A percentile compares a stretch with the other conserved stretches of the same genome.
These are phyloP conservation scores for Rhadina sibilatrix DNA, from an alignment of 2,113 vertebrate genomes.

Conservation along the genomic window DNA sequence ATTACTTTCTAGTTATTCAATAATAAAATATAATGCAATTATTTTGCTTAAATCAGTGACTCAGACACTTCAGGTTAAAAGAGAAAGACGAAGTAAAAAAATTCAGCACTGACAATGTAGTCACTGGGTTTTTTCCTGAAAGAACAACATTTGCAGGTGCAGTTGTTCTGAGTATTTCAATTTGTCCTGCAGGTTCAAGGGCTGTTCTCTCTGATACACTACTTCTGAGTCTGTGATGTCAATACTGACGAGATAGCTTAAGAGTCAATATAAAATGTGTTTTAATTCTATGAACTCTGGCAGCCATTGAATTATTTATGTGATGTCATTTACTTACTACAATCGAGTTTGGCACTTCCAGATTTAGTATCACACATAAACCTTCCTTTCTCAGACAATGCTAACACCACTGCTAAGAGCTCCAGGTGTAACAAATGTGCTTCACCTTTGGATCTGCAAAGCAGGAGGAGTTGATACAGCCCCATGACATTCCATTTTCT, in stretches of 20 bases:
- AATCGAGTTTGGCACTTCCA: not conserved
- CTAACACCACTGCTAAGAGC: not conserved
- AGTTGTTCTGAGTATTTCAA: not conserved
- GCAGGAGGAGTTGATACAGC: not conserved
- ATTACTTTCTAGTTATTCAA: not conserved
- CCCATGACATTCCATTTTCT: not conserved
- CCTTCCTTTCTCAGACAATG: not conserved
- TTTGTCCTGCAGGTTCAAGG: not conserved
- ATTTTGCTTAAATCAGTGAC: not conserved
- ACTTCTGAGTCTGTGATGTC: not conserved
- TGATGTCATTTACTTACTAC: not conserved
- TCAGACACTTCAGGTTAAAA: not conserved
- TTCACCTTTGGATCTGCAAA: not conserved
- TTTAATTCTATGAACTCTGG: conserved; percentile 23
- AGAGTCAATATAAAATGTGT: not conserved
- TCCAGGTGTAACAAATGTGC: not conserved
- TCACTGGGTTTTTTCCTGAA: not conserved
- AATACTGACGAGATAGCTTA: not conserved
- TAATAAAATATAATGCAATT: not conserved
- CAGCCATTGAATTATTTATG: conserved; percentile 43
- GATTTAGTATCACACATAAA: not conserved
- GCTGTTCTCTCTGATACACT: not conserved
- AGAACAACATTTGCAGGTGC: not conserved
- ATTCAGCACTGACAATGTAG: not conserved
- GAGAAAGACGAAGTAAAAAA: not conserved